These are phyloP conservation scores for Illadopsis cleaveri DNA, from an alignment of 2,113 vertebrate species.

Conservation along the genomic window DNA sequence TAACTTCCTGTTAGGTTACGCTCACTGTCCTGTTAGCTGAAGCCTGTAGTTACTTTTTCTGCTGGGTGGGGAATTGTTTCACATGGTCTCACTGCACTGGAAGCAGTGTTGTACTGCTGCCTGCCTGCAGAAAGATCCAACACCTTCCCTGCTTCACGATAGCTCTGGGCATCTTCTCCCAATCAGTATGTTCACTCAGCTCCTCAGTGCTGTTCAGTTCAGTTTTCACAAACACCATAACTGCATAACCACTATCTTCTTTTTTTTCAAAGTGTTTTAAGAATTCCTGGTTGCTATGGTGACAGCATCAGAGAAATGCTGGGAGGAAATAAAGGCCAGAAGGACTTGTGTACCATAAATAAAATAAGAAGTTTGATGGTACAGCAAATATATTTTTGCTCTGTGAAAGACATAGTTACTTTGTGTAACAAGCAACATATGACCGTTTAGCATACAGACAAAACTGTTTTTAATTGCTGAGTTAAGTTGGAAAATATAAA, in stretches of 20 bases:
- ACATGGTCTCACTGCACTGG: not conserved
- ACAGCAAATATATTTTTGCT: not conserved
- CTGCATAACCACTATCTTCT: not conserved
- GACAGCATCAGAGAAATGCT: not conserved
- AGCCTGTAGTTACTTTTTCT: not conserved
- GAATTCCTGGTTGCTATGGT: conserved; percentile 1
- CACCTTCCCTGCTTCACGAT: accelerated
- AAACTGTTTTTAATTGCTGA: not conserved
- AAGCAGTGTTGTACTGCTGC: not conserved
- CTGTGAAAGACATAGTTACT: not conserved
- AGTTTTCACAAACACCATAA: not conserved
- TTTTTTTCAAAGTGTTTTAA: not conserved
- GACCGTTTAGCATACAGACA: not conserved
- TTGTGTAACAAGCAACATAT: not conserved
- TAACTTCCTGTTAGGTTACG: not conserved
- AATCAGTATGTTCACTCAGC: not conserved
- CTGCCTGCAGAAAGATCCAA: not conserved
- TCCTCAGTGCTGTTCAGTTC: not conserved
- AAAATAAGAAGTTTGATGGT: not conserved
- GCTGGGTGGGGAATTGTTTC: not conserved
- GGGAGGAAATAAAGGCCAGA: not conserved
- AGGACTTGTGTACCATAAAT: not conserved
- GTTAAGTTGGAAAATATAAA: not conserved
- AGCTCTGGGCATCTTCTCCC: not conserved
- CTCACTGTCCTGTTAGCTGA: not conserved